phyloP scores from a whole-genome alignment of 2,113 vertebrate genomes.

The Scolopax mira region DNA sequence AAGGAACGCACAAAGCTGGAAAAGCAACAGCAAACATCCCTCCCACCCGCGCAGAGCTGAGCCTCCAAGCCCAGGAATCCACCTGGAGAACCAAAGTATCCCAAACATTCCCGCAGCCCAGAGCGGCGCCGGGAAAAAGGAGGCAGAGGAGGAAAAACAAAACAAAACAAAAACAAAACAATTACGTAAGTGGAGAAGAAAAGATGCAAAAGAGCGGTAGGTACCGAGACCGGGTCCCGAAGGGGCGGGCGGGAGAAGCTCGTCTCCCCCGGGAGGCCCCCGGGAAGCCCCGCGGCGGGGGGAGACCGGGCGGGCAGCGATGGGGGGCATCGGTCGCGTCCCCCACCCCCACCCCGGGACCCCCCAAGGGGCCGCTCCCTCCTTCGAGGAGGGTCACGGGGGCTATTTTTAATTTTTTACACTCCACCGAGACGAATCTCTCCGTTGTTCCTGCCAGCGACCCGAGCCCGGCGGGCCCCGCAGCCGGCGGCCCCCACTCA shows the following conservation, averaged over 20 bases:
- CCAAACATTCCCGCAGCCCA: constrained; percentile 27
- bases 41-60: background rate
- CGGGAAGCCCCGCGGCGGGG: background rate
- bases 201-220: background rate
- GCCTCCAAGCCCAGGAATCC: constrained; percentile 40
- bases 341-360: background rate
- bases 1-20: background rate
- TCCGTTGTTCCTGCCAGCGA: background rate
- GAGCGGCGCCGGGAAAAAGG: background rate
- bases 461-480: background rate
- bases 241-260: background rate
- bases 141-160: background rate
- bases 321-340: background rate
- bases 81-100: constrained; percentile 55
- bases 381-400: no score
- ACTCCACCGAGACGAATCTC: background rate
- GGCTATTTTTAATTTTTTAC: no score
- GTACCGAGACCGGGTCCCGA: background rate
- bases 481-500: background rate
- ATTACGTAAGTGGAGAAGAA: background rate
- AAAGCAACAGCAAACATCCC: constrained; percentile 20
- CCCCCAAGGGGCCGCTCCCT: background rate
- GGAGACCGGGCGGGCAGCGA: background rate
- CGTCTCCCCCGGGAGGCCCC: background rate
- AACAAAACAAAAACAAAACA: background rate